Conservation (phyloP, 2,113 vertebrate genomes). For the Lonchura striata region DNA sequence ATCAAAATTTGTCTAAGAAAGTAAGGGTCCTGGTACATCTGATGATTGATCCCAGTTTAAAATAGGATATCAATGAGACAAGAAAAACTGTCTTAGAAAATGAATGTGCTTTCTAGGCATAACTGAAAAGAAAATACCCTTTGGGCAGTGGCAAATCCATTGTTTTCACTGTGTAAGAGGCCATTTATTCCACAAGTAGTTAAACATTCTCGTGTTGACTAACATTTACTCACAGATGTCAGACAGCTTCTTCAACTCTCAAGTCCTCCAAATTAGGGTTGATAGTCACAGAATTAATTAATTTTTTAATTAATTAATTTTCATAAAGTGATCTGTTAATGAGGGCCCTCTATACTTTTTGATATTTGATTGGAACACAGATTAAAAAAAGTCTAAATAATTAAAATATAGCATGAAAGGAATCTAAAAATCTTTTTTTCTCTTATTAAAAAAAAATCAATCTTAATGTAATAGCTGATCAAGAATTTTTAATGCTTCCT, state of each 20-base stretch:
- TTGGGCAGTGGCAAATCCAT: background rate
- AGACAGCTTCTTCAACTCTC: background rate
- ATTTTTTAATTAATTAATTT: background rate
- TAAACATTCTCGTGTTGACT: background rate
- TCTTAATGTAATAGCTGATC: background rate
- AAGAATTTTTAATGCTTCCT: background rate
- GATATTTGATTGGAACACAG: background rate
- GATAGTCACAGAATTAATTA: background rate
- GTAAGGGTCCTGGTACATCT: background rate
- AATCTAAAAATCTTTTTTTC: background rate
- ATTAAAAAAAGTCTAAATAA: background rate
- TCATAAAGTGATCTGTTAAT: background rate
- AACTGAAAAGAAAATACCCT: background rate
- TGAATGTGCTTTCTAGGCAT: background rate
- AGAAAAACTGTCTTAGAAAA: background rate
- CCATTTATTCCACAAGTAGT: background rate
- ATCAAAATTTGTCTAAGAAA: background rate
- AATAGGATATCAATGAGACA: background rate
- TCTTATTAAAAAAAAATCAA: background rate
- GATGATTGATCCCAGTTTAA: background rate
- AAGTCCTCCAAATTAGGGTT: background rate
- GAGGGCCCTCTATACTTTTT: background rate
- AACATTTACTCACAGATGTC: background rate
- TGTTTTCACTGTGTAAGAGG: background rate
- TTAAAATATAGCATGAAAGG: background rate